These are phyloP conservation scores for Percopsis omiscomaycus DNA, from an alignment of 2,797 vertebrate species.

Conservation along the genomic window DNA sequence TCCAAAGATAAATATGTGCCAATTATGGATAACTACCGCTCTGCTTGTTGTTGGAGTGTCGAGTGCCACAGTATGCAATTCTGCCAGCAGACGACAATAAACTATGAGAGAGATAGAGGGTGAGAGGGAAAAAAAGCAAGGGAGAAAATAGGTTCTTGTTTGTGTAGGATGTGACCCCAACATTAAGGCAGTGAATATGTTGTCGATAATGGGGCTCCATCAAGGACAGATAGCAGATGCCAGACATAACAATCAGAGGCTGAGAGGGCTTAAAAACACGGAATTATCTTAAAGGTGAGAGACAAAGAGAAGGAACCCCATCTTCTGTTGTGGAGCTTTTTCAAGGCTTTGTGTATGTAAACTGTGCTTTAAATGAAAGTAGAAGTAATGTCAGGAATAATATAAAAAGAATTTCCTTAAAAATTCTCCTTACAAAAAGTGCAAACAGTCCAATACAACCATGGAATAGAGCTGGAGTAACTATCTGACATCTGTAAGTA, in stretches of 20 bases:
- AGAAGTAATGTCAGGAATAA: no score
- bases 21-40: conserved; percentile 30
- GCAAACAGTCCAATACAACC: no score
- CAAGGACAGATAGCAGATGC: neutral
- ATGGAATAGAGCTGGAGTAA: no score
- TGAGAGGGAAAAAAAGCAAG: neutral
- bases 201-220: conserved; percentile 1
- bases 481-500: no score
- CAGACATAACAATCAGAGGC: neutral
- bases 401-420: no score
- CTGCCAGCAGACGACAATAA: conserved; percentile 13
- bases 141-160: neutral
- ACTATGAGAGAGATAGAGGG: neutral
- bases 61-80: conserved; percentile 6
- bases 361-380: no score
- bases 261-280: no score
- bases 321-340: no score
- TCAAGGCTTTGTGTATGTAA: no score
- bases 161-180: neutral
- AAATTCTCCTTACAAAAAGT: no score
- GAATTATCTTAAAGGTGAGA: neutral
- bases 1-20: conserved; percentile 24
- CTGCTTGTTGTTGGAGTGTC: conserved; percentile 21
- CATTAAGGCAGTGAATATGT: neutral
- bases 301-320: neutral